Base-by-base conservation (phyloP, 2,797 vertebrate species). In the Sphenodon punctatus region DNA sequence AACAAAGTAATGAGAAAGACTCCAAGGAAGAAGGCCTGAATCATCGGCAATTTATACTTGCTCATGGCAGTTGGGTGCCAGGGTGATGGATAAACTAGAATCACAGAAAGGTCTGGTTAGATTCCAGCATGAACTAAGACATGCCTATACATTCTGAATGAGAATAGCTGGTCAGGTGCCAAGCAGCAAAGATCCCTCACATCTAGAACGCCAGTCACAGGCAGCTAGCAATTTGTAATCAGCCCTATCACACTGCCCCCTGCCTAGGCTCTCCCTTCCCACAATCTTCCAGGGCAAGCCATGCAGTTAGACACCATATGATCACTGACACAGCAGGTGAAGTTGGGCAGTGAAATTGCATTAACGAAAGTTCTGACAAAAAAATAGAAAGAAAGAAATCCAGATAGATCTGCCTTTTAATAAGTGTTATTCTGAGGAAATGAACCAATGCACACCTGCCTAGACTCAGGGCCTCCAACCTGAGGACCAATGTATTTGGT, bases 11-110 rank as follows among this genome's bases (percentile, higher is more conserved):
- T 70, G 34, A 2, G 80, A 82, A 82, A 82, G 81, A 61, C 77
- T 78, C 76, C 48, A 89, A 89, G 88, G 30, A 27, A 41, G 36
- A 56, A 30, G 6, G 83, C 88, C 91, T 90, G 88, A 90, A 91
- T 93, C 87, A 87, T 64, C 16, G 9, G 10, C 11, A 7, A 58
- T 75, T 46, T 61, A 14, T 30, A 27, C 34, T 9, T 49, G 34
- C 36, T 10, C 3, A 19, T 34, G 42, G 11, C 15, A 13, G 17
- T 38, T 17, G 15, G 17, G 48, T 15, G 34, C 43, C 43, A 14
- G 6, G 20, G 16, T 22, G 36, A 73, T 23, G 56, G 56, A 23
- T 11, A 8, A 34, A 17, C 7, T 49, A 38, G 32, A 39, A 49
- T 12, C 14, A 46, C 34, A 46, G 10, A 10, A 3, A 23, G 27